Conservation (phyloP, 2,113 vertebrate genomes). For the Junco hyemalis region DNA sequence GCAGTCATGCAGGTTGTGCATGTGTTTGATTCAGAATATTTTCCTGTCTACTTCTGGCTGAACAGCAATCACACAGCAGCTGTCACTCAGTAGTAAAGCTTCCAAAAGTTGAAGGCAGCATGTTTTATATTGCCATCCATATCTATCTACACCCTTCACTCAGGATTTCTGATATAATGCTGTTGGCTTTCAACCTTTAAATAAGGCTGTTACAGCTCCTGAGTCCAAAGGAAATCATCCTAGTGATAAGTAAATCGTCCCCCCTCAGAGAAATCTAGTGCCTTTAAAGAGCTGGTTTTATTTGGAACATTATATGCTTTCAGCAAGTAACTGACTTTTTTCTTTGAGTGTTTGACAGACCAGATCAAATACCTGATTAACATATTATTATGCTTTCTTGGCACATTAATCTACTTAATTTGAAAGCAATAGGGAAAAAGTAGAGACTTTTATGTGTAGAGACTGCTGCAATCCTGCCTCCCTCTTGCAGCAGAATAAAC, state of each 20-base stretch:
- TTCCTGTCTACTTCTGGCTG: not conserved
- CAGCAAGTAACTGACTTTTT: not conserved
- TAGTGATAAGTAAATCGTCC: not conserved
- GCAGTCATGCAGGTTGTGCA: fast-evolving
- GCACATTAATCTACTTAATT: not conserved
- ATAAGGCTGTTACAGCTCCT: not conserved
- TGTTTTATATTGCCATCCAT: not conserved
- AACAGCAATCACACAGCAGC: not conserved
- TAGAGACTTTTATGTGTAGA: not conserved
- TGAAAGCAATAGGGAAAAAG: not conserved
- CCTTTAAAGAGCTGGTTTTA: not conserved
- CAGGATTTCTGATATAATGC: not conserved
- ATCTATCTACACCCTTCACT: not conserved
- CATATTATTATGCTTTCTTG: not conserved
- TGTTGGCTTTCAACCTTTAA: not conserved
- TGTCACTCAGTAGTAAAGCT: not conserved
- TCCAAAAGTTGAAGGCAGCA: not conserved
- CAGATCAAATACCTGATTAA: not conserved
- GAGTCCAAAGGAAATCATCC: not conserved
- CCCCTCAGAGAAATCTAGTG: not conserved
- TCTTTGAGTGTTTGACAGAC: not conserved
- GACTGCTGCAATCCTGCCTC: not conserved
- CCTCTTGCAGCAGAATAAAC: not conserved
- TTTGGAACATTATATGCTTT: not conserved
- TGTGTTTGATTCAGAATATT: not conserved